Conservation (phyloP, 2,888 invertebrate genomes). For the Ennomos fuscantarius region DNA sequence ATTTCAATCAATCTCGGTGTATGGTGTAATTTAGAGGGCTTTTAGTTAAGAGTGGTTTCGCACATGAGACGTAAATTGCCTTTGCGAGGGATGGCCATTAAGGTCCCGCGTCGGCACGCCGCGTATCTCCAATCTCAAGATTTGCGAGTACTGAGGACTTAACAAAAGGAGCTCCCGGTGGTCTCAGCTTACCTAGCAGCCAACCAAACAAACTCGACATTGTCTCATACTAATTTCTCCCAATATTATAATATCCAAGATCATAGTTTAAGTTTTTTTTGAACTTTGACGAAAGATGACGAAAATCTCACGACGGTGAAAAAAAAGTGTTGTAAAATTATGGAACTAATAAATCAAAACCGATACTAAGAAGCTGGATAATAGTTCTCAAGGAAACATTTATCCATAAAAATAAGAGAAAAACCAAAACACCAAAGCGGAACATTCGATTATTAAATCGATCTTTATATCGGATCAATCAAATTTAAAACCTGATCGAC, state of each 20-base stretch:
- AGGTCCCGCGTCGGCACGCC: slow-evolving; percentile 74
- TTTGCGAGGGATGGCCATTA: slow-evolving; percentile 77
- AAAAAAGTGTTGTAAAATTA: slow-evolving; percentile 53
- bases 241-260: slow-evolving; percentile 12
- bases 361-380: slow-evolving; percentile 64
- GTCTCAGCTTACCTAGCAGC: slow-evolving; percentile 66
- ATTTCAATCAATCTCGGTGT: slow-evolving; percentile 79
- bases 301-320: slow-evolving; percentile 37
- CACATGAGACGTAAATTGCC: slow-evolving; percentile 83
- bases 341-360: slow-evolving; percentile 62
- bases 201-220: slow-evolving; percentile 59
- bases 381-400: slow-evolving; percentile 70
- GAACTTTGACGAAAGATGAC: no score
- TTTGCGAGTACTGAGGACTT: slow-evolving; percentile 74
- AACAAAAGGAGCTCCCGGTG: slow-evolving; percentile 80
- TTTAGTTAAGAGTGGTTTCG: slow-evolving; percentile 82
- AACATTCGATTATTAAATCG: slow-evolving; percentile 82
- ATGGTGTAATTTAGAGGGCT: slow-evolving; percentile 80
- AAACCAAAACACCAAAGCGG: slow-evolving; percentile 68
- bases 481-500: slow-evolving; percentile 83
- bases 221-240: slow-evolving; percentile 49
- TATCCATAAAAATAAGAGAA: slow-evolving; percentile 73
- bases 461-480: slow-evolving; percentile 85
- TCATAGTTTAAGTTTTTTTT: slow-evolving; percentile 36
- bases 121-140: slow-evolving; percentile 80